Base-by-base conservation (phyloP, 2,888 invertebrate species). In the Drosophila macrospina region DNA sequence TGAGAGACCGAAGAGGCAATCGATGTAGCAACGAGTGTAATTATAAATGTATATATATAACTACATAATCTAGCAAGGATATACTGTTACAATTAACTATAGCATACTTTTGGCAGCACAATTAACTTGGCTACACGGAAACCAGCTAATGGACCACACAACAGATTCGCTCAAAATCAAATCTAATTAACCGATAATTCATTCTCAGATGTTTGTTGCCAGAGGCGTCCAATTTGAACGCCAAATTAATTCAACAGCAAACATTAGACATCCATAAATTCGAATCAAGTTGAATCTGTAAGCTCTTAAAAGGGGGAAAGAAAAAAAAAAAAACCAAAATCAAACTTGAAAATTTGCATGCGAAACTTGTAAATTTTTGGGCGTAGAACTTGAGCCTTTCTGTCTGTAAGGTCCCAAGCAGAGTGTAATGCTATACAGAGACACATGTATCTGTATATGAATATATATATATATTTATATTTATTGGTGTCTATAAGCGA, bases 331-430 rank as follows among this genome's bases (percentile, higher is more conserved):
- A 47, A 30, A 16, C 10, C 24, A 39, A 48, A 42, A 13, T 42
- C 45, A 67, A 69, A 72, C 67, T 52, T 62, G 66, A 57, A 71
- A 74, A 87, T 87, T 87, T 85, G 80, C 86, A 85, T 85, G 66
- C 55, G 39, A 70, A 69, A 76, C 68, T 67, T 76, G 71, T 72
- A 72, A 78, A 48, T 59, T 30, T 74, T 64, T 56, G 68, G 62
- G 65, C 55, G 63, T 73, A 78, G 75, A 86, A 80, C 59, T 48
- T 50, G 69, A 77, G 63, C 44, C 60, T 72, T 64, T 66, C 65
- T 69, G 78, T 20, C 20, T 20, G 20, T 20, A 20, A 20, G 20
- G 20, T 20, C 1, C 20, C 20, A 20, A 20, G 20, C 20, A 20
- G 2, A 20, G 20, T 52, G 45, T 56, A 45, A 45, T 36, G 45